Evolutionary conservation across 2,113 vertebrate genomes (phyloP).

Genomic region (Otolemur garnettii): DNA sequence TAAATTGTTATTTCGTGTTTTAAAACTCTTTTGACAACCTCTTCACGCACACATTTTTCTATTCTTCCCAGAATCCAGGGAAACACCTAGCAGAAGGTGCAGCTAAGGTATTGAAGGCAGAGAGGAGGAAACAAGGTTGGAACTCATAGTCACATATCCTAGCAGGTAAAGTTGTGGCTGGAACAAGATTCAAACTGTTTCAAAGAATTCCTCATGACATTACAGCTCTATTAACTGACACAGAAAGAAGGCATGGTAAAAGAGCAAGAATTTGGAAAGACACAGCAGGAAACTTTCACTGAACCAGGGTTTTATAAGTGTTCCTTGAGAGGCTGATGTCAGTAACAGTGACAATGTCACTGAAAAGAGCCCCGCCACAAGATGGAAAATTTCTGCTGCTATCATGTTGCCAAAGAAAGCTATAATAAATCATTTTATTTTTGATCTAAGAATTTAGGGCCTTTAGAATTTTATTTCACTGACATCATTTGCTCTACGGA

Average conservation of each 20-base stretch:
- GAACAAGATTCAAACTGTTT: background rate
- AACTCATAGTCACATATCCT: background rate
- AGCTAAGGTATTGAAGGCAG: rapidly evolving
- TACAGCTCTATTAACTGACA: background rate
- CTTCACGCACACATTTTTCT: background rate
- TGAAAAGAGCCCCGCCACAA: background rate
- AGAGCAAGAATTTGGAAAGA: background rate
- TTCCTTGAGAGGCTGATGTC: background rate
- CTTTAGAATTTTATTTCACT: background rate
- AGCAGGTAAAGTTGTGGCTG: background rate
- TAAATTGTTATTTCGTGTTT: background rate
- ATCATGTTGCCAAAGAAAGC: background rate
- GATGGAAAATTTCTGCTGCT: background rate
- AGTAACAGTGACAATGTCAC: background rate
- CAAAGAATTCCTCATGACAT: background rate
- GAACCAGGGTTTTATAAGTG: background rate
- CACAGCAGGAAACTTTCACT: background rate
- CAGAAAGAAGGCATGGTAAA: background rate
- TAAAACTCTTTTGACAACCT: background rate
- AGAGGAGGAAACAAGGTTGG: background rate
- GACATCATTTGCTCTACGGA: background rate
- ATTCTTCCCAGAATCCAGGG: background rate
- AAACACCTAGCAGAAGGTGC: background rate
- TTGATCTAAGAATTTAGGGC: background rate
- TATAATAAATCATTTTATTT: background rate